Evolutionary conservation across 2,113 vertebrate genomes (phyloP).

Genomic region (Otolemur garnettii): DNA sequence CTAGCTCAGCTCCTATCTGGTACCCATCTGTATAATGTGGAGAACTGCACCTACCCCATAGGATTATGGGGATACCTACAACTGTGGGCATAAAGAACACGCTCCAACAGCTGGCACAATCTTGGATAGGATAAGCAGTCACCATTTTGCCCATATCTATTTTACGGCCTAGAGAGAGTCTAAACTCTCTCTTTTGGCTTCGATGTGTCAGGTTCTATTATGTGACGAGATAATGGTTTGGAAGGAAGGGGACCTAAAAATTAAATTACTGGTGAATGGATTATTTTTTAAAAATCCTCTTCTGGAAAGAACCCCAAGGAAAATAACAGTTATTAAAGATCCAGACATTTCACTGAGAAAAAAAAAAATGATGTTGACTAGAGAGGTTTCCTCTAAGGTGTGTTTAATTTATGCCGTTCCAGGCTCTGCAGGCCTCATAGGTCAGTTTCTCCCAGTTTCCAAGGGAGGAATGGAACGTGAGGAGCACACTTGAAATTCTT

Average conservation of each 20-base stretch:
- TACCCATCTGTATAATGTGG: background rate
- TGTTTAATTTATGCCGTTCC: conserved; percentile 47
- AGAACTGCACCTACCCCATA: background rate
- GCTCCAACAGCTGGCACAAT: background rate
- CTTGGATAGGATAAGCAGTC: background rate
- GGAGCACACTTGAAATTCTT: conserved; percentile 73
- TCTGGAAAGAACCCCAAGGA: conserved; percentile 51
- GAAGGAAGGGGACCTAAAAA: conserved; percentile 48
- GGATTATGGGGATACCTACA: background rate
- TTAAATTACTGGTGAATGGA: conserved; percentile 65
- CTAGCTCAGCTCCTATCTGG: background rate
- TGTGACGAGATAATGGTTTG: conserved; percentile 30
- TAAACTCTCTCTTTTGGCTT: background rate
- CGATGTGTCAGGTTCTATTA: background rate
- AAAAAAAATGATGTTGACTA: conserved; percentile 37
- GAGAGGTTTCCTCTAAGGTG: conserved; percentile 60
- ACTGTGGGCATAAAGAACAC: background rate
- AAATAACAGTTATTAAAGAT: conserved; percentile 71
- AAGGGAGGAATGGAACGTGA: conserved; percentile 41
- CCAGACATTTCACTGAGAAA: conserved; percentile 39
- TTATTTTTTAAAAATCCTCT: conserved; percentile 56
- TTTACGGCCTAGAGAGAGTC: background rate
- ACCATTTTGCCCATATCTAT: background rate
- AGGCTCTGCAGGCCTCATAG: background rate
- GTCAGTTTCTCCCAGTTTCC: conserved; percentile 52